Conservation (phyloP, 2,797 vertebrate genomes). For the Carcharodon carcharias region DNA sequence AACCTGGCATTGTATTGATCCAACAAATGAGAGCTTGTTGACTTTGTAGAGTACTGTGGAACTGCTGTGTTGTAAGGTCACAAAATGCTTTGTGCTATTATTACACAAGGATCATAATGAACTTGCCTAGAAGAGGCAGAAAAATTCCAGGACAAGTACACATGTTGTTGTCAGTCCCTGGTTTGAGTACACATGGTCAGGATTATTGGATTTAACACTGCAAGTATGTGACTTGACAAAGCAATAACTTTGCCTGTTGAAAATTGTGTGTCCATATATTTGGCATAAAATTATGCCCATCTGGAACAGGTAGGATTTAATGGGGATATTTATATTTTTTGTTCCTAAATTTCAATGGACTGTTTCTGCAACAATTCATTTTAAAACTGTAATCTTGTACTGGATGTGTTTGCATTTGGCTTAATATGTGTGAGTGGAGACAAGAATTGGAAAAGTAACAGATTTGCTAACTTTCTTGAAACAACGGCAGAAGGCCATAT, state of each 20-base stretch:
- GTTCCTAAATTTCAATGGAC: not conserved
- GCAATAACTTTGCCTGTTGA: not conserved
- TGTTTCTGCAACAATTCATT: not conserved
- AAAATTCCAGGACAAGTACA: not conserved
- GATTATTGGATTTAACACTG: not conserved
- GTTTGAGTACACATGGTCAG: not conserved
- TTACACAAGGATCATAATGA: constrained; percentile 1
- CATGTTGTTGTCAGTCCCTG: not conserved
- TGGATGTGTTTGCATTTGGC: not conserved
- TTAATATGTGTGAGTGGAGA: not conserved
- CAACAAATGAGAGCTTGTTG: constrained; percentile 33
- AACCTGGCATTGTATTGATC: constrained; percentile 8
- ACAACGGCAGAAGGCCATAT: not conserved
- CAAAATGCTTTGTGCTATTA: not conserved
- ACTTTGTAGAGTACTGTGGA: not conserved
- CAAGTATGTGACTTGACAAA: not conserved
- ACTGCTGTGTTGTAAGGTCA: not conserved
- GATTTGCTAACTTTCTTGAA: not conserved
- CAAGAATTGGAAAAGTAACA: not conserved
- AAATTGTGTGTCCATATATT: not conserved
- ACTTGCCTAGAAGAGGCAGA: not conserved
- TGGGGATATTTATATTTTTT: not conserved
- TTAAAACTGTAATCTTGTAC: not conserved
- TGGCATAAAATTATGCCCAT: not conserved
- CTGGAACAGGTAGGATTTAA: constrained; percentile 35